Conservation (phyloP, 2,797 vertebrate genomes). For the Taeniopygia guttata region DNA sequence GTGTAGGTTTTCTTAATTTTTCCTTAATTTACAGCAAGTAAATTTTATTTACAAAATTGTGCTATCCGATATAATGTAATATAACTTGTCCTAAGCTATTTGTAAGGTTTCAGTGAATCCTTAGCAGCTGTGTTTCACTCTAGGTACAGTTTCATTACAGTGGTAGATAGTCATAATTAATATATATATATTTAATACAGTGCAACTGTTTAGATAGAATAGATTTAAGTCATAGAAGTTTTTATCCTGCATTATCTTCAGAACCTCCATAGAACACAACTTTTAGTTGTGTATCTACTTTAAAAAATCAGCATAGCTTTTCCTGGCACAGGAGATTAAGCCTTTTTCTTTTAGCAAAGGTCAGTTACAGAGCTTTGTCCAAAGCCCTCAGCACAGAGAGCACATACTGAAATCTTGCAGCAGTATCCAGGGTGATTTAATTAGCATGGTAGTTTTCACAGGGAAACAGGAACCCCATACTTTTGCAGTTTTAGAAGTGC, state of each 20-base stretch:
- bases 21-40: neutral
- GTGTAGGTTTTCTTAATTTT: neutral
- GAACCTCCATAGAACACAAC: neutral
- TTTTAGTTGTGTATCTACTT: neutral
- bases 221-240: neutral
- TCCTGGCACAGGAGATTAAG: neutral
- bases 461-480: neutral
- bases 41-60: neutral
- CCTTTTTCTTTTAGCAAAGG: neutral
- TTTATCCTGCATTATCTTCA: neutral
- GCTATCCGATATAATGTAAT: neutral
- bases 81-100: neutral
- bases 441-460: neutral
- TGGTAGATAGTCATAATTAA: neutral
- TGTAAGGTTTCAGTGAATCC: neutral
- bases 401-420: neutral
- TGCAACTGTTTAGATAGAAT: neutral
- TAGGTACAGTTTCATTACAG: neutral
- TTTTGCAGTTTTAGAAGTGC: constrained; percentile 57
- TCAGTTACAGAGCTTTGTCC: constrained; percentile 2
- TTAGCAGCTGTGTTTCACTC: neutral
- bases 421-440: neutral
- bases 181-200: neutral
- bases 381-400: neutral
- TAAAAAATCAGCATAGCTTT: neutral